Percentiles rank a stretch among this genome's conserved stretches.
Evolutionary conservation across 2,797 vertebrate species (phyloP).

Genomic region (Adelosebastes latens): DNA sequence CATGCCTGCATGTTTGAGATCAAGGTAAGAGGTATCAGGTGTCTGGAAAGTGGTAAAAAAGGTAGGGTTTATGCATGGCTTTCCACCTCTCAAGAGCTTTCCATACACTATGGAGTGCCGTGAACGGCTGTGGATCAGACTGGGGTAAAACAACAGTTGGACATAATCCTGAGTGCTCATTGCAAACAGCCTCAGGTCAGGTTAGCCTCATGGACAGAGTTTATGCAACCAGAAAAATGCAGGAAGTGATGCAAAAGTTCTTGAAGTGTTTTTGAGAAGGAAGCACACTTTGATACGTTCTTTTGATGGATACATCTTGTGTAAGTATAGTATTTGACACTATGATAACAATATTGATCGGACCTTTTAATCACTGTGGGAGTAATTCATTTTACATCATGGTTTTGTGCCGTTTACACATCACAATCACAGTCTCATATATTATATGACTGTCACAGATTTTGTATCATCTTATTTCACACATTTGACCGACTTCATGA

Average conservation of each 20-base stretch:
- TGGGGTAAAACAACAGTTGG: not conserved
- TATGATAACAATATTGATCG: not conserved
- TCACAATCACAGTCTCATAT: not conserved
- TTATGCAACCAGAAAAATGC: not conserved
- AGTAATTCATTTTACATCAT: not conserved
- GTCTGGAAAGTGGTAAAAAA: slow-evolving; percentile 39
- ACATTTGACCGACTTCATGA: not conserved
- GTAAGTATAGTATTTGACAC: not conserved
- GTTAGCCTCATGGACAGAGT: not conserved
- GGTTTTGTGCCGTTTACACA: not conserved
- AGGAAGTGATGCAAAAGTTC: not conserved
- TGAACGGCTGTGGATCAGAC: not conserved
- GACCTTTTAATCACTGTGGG: not conserved
- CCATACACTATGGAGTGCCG: not conserved
- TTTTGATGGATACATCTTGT: not conserved
- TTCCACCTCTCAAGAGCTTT: not conserved
- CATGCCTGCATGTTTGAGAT: slow-evolving; percentile 53
- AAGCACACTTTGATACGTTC: not conserved
- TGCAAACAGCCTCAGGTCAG: not conserved
- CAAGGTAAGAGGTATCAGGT: slow-evolving; percentile 27
- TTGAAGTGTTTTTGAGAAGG: not conserved
- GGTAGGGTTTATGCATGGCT: not conserved
- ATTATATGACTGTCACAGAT: not conserved
- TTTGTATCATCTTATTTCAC: not conserved
- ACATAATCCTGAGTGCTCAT: not conserved